Conservation (phyloP, 2,797 vertebrate species). For the Esox lucius region DNA sequence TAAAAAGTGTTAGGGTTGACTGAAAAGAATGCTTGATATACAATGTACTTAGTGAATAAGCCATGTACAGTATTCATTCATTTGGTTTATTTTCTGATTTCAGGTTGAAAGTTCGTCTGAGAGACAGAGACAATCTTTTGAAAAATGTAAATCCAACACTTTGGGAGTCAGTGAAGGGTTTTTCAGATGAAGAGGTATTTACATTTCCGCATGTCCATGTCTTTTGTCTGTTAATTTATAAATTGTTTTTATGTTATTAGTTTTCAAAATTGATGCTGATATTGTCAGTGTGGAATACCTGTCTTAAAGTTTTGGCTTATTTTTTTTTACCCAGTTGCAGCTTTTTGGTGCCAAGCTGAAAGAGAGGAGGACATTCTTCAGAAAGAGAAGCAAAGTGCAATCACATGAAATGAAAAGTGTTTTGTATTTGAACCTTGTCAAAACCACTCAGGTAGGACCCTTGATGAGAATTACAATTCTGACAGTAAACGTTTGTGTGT, state of each 20-base stretch:
- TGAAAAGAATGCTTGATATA: not conserved
- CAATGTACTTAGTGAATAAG: not conserved
- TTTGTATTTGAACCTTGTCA: constrained; percentile 65
- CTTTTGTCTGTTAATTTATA: not conserved
- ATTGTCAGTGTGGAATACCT: not conserved
- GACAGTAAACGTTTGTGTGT: not conserved
- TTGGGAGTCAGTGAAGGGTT: constrained; percentile 63
- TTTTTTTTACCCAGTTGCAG: constrained; percentile 56
- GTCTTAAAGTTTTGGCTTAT: not conserved
- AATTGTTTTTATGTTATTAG: not conserved
- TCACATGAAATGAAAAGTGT: constrained; percentile 74
- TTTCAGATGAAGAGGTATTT: constrained; percentile 70
- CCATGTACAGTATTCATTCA: not conserved
- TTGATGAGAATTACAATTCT: not conserved
- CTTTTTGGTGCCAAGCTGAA: constrained; percentile 71
- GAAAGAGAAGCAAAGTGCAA: constrained; percentile 69
- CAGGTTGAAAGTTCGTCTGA: constrained; percentile 69
- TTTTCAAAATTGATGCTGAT: not conserved
- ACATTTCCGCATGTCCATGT: not conserved
- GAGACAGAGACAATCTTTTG: constrained; percentile 67
- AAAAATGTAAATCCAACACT: constrained; percentile 62
- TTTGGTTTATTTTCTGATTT: not conserved
- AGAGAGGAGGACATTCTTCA: constrained; percentile 67
- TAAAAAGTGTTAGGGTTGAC: not conserved
- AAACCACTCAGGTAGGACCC: constrained; percentile 61